Conservation (phyloP, 2,797 vertebrate genomes). For the Aselliscus stoliczkanus region DNA sequence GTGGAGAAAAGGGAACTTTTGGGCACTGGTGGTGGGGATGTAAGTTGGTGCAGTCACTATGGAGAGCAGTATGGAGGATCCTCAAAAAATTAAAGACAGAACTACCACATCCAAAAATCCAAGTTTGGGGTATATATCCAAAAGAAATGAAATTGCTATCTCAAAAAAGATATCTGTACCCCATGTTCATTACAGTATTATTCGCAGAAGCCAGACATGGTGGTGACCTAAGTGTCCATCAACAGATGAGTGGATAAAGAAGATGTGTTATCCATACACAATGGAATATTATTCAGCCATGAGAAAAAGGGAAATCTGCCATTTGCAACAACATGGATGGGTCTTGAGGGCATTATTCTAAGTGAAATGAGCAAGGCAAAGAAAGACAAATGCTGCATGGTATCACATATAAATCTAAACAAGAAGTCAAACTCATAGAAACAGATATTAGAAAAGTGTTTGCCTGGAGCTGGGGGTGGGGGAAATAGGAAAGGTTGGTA, state of each 20-base stretch:
- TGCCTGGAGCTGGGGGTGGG: not conserved
- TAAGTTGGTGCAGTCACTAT: not conserved
- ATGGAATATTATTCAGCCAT: not conserved
- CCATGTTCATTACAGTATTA: not conserved
- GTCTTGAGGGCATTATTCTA: not conserved
- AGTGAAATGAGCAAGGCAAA: not conserved
- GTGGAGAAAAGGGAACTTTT: not conserved
- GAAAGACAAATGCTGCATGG: not conserved
- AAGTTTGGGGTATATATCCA: not conserved
- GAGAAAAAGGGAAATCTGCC: not conserved
- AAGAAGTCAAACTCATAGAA: not conserved
- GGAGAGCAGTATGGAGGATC: not conserved
- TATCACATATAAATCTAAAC: not conserved
- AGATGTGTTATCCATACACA: not conserved
- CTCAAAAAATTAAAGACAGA: not conserved
- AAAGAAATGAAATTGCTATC: too few species aligned
- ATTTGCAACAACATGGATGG: not conserved
- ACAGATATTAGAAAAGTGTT: not conserved
- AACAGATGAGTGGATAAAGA: not conserved
- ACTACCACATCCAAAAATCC: not conserved
- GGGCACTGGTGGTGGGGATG: not conserved
- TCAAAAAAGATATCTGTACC: not conserved
- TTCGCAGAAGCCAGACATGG: not conserved
- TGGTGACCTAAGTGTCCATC: not conserved
- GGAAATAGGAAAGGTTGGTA: not conserved